A percentile compares a stretch with the other conserved stretches of the same genome.
Evolutionary conservation across 1,140 invertebrate species (phyloP).

Genomic region (Tetramorium parvispinum): DNA sequence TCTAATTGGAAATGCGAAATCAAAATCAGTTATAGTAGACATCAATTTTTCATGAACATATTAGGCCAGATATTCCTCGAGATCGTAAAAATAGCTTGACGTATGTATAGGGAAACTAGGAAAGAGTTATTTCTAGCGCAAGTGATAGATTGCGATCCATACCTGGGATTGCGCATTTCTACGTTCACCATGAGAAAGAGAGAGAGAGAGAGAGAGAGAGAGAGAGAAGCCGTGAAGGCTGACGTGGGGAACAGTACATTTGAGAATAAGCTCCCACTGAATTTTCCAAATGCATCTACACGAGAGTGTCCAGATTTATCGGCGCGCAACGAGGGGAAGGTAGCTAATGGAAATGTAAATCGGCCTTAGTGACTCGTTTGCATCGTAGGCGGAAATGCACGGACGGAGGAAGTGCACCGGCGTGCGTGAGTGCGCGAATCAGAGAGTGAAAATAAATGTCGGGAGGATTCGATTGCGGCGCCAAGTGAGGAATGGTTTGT

Average conservation of each 20-base stretch:
- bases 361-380: slow-evolving; percentile 76
- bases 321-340: slow-evolving; percentile 40
- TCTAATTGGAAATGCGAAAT: neutral
- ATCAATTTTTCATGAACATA: neutral
- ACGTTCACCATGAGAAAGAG: neutral
- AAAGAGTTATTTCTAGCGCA: slow-evolving; percentile 30
- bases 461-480: slow-evolving; percentile 34
- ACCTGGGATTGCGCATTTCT: neutral
- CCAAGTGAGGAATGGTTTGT: slow-evolving; percentile 48
- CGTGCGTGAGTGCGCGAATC: slow-evolving; percentile 51
- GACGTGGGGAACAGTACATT: neutral
- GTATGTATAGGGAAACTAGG: slow-evolving; percentile 18
- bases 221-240: neutral
- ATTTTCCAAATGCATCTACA: slow-evolving; percentile 46
- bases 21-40: neutral
- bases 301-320: slow-evolving; percentile 64
- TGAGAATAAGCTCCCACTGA: slow-evolving; percentile 30
- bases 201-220: neutral
- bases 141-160: slow-evolving; percentile 29
- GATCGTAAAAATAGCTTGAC: slow-evolving; percentile 10
- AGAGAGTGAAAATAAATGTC: slow-evolving; percentile 55
- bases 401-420: slow-evolving; percentile 59
- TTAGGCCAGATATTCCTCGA: neutral
- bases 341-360: slow-evolving; percentile 80
- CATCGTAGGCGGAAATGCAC: slow-evolving; percentile 72